These are phyloP conservation scores for Allobates femoralis DNA, from an alignment of 2,797 vertebrate genomes.

Conservation along the genomic window DNA sequence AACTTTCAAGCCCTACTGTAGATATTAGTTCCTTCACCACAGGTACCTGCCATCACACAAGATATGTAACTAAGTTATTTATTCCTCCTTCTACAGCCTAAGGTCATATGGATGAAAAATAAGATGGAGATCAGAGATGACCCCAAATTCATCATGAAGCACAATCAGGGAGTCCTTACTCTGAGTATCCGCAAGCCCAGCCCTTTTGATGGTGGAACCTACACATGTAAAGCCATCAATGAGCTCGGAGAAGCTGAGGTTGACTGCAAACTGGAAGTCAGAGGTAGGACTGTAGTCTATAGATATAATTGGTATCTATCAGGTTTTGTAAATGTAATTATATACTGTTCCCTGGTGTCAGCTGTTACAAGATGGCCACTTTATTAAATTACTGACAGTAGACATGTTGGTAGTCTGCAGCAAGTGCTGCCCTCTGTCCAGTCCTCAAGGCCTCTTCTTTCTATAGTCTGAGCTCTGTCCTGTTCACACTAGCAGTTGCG, in stretches of 20 bases:
- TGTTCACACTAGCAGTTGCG: no score
- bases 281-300: conserved; percentile 73
- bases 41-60: no score
- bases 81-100: conserved; percentile 74
- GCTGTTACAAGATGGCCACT: neutral
- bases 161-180: conserved; percentile 88
- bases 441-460: no score
- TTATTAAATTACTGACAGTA: neutral
- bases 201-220: conserved; percentile 72
- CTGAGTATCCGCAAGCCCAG: conserved; percentile 82
- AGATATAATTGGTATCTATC: neutral
- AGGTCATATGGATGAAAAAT: conserved; percentile 93
- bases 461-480: no score
- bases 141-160: conserved; percentile 88
- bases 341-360: neutral
- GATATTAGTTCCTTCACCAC: no score
- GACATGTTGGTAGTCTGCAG: no score
- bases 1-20: no score
- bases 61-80: neutral
- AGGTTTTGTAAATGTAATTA: neutral
- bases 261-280: conserved; percentile 86
- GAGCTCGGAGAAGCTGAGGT: conserved; percentile 84
- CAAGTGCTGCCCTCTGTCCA: no score
- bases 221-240: conserved; percentile 72
- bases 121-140: conserved; percentile 84